phyloP scores from a whole-genome alignment of 2,113 vertebrate species.

The Dolichotis patagonum region DNA sequence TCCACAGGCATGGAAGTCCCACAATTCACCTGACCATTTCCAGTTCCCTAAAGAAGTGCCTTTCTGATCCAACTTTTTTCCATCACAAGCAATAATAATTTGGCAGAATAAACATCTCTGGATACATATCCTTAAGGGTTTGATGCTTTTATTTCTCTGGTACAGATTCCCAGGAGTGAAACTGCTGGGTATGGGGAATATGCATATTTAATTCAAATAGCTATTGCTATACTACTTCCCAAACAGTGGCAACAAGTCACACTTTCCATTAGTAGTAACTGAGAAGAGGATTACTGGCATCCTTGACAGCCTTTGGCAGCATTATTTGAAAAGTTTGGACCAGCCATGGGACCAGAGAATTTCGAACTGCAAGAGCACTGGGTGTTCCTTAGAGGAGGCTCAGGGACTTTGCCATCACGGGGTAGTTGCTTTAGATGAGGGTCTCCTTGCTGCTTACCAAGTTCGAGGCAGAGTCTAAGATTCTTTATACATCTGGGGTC shows the following conservation, averaged over 20 bases:
- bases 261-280: background rate
- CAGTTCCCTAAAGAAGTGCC: background rate
- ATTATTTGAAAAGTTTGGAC: background rate
- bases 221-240: background rate
- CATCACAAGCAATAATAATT: background rate
- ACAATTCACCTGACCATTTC: background rate
- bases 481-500: background rate
- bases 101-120: constrained; percentile 14
- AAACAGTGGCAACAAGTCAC: background rate
- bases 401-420: no score
- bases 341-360: background rate
- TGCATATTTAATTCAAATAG: constrained; percentile 60
- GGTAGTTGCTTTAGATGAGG: background rate
- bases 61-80: background rate
- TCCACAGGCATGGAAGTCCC: background rate
- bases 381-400: background rate
- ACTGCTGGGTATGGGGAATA: background rate
- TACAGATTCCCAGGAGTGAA: constrained; percentile 16
- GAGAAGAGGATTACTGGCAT: background rate
- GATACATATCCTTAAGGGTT: background rate
- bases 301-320: background rate
- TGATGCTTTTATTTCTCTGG: constrained; percentile 1
- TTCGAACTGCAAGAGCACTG: background rate
- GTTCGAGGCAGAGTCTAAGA: background rate
- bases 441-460: background rate